Conservation (phyloP, 1,140 invertebrate genomes). For the Camponotus pennsylvanicus region DNA sequence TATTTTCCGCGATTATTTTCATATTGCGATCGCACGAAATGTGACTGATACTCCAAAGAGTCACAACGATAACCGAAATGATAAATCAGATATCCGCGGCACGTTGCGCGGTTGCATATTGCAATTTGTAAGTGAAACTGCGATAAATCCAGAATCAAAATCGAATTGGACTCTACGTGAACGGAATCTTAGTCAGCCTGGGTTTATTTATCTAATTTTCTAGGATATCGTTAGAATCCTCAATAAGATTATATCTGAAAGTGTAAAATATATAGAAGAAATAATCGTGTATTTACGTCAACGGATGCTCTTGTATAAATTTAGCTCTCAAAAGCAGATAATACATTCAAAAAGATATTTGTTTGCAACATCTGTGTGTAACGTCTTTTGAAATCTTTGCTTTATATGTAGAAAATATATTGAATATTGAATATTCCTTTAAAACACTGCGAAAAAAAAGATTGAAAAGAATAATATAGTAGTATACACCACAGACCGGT, state of each 20-base stretch:
- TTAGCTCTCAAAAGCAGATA: background rate
- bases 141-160: conserved; percentile 11
- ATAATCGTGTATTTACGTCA: background rate
- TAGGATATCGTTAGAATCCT: background rate
- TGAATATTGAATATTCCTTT: background rate
- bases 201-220: conserved; percentile 16
- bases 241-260: background rate
- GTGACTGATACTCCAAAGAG: conserved; percentile 43
- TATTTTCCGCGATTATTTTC: background rate
- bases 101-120: conserved; percentile 28
- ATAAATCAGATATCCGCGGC: conserved; percentile 33
- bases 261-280: background rate
- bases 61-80: conserved; percentile 4
- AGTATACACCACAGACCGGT: background rate
- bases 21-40: background rate
- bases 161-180: background rate
- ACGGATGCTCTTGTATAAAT: background rate
- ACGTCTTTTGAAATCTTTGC: background rate
- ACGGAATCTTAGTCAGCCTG: conserved; percentile 12
- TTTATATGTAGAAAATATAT: background rate
- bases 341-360: background rate
- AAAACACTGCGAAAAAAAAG: background rate
- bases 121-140: conserved; percentile 45
- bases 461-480: background rate
- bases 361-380: too few relatives aligned